These are phyloP conservation scores for Papilio polyxenes DNA, from an alignment of 1,140 invertebrate species.

Conservation along the genomic window DNA sequence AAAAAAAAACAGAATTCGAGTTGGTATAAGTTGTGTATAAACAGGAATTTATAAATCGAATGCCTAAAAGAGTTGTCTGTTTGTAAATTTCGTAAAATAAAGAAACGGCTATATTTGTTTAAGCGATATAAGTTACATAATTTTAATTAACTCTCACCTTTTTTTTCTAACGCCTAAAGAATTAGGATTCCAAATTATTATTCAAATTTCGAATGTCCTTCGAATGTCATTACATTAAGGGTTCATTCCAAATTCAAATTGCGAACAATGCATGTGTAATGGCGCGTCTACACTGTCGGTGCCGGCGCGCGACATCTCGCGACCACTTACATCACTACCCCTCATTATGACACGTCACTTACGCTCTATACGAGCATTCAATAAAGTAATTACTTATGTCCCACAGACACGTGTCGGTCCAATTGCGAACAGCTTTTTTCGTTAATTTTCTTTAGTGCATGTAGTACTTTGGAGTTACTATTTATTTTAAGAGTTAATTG, in stretches of 20 bases:
- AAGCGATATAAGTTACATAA: too few species aligned
- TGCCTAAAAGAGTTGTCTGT: too few species aligned
- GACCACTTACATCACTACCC: constrained; percentile 60
- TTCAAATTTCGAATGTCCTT: constrained; percentile 13
- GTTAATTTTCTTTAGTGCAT: constrained; percentile 34
- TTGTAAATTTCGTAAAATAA: too few species aligned
- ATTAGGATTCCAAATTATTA: not conserved
- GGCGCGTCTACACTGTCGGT: constrained; percentile 64
- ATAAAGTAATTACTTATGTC: constrained; percentile 74
- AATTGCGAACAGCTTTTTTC: constrained; percentile 31
- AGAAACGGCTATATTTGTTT: too few species aligned
- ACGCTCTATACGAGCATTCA: constrained; percentile 69
- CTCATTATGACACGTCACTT: constrained; percentile 76
- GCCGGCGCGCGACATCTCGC: constrained; percentile 63
- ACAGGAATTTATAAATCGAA: too few species aligned
- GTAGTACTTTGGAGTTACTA: not conserved
- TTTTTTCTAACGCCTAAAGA: not conserved
- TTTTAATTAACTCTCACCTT: too few species aligned
- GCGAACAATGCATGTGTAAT: constrained; percentile 67
- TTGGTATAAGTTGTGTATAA: too few species aligned
- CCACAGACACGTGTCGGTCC: constrained; percentile 48
- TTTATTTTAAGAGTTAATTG: not conserved
- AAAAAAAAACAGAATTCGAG: too few species aligned
- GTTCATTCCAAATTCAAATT: constrained; percentile 63
- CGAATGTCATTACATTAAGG: constrained; percentile 29